Percentiles rank a stretch among this genome's conserved stretches.
These are phyloP conservation scores for Linnaemya tessellans DNA, from an alignment of 2,888 invertebrate genomes.

Conservation along the genomic window DNA sequence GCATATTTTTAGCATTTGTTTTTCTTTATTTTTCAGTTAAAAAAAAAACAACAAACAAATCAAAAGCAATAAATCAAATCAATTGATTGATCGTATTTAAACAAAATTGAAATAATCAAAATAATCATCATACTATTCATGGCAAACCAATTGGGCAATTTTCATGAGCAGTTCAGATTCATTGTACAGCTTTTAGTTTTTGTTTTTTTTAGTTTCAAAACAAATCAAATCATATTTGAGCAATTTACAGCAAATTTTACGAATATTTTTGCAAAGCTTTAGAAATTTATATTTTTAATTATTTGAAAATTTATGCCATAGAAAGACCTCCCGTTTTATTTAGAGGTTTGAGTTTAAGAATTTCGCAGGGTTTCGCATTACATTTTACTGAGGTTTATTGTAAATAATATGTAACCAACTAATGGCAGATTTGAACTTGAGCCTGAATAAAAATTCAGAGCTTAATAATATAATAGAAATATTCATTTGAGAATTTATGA, in stretches of 20 bases:
- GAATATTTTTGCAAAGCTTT: no score
- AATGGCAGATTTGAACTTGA: no score
- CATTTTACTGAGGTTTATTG: no score
- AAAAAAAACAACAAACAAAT: constrained; percentile 32
- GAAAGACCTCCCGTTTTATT: no score
- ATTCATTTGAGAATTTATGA: no score
- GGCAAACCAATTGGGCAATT: constrained; percentile 30
- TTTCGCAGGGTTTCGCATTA: no score
- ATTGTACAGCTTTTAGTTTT: constrained; percentile 8
- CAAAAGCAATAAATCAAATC: constrained; percentile 54
- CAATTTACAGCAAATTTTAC: not conserved
- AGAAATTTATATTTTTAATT: no score
- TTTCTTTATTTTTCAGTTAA: constrained; percentile 43
- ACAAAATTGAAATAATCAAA: constrained; percentile 35
- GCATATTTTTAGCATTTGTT: constrained; percentile 71
- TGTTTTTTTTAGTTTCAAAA: constrained; percentile 2
- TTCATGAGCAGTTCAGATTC: constrained; percentile 29
- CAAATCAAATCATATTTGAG: not conserved
- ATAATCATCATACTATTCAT: constrained; percentile 22
- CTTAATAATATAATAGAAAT: no score
- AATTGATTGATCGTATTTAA: constrained; percentile 68
- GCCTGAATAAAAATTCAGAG: no score
- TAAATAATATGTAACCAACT: no score
- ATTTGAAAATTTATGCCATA: no score
- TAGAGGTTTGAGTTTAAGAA: no score